Base-by-base conservation (phyloP, 2,113 vertebrate species). In the Pavo muticus region DNA sequence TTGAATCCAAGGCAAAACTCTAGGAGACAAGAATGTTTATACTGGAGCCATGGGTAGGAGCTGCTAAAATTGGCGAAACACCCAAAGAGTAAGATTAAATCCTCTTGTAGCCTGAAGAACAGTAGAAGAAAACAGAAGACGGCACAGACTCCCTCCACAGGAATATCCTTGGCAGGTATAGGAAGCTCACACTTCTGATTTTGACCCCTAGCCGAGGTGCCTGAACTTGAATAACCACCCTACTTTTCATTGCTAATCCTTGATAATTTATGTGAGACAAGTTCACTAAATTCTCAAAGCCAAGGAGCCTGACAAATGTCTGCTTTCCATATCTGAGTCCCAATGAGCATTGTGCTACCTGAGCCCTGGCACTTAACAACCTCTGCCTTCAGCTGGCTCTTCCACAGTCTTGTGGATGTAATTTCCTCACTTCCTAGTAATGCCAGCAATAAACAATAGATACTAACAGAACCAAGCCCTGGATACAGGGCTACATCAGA, bases 221-320 rank as follows among this genome's bases (percentile, higher is more conserved):
- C 3, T 45, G 83, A 42, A 54, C 29, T 57, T 94, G 37, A 79
- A 79, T n/a, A 77, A 48, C 23, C 90, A n/a, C 57, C 65, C 84
- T 48, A 4, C 40, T 54, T 94, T 40, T n/a, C 76, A 30, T 44
- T 84, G 73, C 39, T 77, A 71, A 27, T 87, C 65, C 60, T 73
- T 73, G 84, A 30, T 95, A 85, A 81, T 93, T 77, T 93, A 68
- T 88, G 79, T 78, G 44, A 93, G 74, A 84, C 74, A 35, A 48
- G 80, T 54, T 91, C 84, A 35, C 72, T 73, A 78, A 91, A 82
- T 70, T 85, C 84, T 86, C 80, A 69, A 32, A 70, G 80, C 71
- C 75, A 44, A 65, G 80, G 35, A 74, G 40, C 45, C 40, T 93
- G 88, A 78, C 94, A 86, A 91, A 91, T 74, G 35, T 69, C 81